Evolutionary conservation across 2,113 vertebrate genomes (phyloP).

Genomic region (Albula glossodonta): DNA sequence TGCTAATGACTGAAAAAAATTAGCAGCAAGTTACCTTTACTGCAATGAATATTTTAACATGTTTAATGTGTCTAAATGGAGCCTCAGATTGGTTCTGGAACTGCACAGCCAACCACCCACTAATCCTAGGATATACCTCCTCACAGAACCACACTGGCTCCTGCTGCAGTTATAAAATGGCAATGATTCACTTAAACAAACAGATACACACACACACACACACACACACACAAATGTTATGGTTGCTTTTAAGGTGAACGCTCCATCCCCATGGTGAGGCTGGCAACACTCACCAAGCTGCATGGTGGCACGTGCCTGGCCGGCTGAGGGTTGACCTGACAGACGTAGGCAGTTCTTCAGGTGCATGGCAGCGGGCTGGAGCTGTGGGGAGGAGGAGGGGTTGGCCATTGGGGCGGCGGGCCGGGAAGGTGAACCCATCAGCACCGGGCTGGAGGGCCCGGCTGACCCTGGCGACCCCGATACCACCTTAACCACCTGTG

Average conservation of each 20-base stretch:
- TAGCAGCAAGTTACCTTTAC: not conserved
- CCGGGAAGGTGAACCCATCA: constrained; percentile 63
- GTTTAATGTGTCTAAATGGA: not conserved
- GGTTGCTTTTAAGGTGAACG: no score
- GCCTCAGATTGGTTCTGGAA: not conserved
- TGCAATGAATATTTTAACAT: constrained; percentile 1
- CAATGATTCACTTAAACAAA: no score
- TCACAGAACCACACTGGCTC: no score
- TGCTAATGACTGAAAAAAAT: not conserved
- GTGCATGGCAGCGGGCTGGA: constrained; percentile 73
- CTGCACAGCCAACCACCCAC: not conserved
- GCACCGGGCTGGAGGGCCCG: constrained; percentile 55
- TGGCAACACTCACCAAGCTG: constrained; percentile 77
- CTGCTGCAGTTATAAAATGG: no score
- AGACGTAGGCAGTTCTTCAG: constrained; percentile 81
- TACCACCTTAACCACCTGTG: constrained; percentile 66
- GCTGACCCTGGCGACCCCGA: constrained; percentile 70
- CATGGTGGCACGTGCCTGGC: constrained; percentile 75
- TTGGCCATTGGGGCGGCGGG: constrained; percentile 66
- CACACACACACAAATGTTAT: no score
- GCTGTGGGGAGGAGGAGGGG: constrained; percentile 68
- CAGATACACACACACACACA: no score
- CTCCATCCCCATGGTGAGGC: not conserved
- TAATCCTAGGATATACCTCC: not conserved
- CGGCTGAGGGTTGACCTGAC: constrained; percentile 71